A percentile compares a stretch with the other conserved stretches of the same genome.
Evolutionary conservation across 2,113 vertebrate species (phyloP).

Genomic region (Rhynchomys soricoides): DNA sequence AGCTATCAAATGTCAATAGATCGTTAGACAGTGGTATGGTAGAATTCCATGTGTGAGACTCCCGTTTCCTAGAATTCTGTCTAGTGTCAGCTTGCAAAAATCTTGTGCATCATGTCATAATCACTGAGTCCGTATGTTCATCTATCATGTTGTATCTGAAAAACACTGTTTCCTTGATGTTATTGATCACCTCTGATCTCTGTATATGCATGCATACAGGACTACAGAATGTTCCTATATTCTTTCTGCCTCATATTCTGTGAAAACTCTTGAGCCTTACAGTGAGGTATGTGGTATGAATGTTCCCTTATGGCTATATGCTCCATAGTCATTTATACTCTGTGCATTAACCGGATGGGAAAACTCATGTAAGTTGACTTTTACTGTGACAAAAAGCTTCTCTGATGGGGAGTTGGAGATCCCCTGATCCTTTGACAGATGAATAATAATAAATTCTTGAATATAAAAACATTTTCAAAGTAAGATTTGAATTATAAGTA

Average conservation of each 20-base stretch:
- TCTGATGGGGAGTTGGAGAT: neutral
- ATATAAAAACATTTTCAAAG: neutral
- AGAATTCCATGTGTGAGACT: neutral
- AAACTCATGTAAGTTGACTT: neutral
- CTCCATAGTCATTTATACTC: neutral
- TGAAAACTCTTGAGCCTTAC: neutral
- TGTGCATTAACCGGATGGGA: neutral
- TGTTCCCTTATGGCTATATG: neutral
- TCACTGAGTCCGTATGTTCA: too few species aligned
- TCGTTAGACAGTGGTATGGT: neutral
- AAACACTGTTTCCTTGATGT: neutral
- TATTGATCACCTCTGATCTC: neutral
- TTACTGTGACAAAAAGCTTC: neutral
- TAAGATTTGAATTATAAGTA: neutral
- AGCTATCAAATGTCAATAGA: neutral
- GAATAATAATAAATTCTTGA: neutral
- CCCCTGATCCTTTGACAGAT: neutral
- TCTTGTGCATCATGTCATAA: neutral
- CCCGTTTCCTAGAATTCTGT: neutral
- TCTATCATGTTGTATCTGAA: neutral
- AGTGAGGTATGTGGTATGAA: neutral
- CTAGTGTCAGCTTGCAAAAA: neutral
- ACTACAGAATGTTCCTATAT: neutral
- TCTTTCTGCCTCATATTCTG: neutral
- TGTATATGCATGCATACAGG: too few species aligned